A percentile compares a stretch with the other conserved stretches of the same genome.
phyloP scores from a whole-genome alignment of 2,797 vertebrate species.

The Mus spretus region DNA sequence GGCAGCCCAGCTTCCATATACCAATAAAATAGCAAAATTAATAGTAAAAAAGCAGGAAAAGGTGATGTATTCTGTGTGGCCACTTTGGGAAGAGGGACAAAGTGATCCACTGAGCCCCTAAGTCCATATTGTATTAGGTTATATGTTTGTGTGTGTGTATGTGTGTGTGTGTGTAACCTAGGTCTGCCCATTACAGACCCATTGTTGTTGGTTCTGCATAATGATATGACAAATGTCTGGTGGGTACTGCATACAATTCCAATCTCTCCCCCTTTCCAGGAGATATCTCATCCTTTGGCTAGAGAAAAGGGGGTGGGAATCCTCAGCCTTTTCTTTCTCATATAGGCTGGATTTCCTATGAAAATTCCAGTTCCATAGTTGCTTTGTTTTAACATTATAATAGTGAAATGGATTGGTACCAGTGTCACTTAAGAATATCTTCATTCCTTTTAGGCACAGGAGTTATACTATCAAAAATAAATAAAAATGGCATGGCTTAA shows the following conservation, averaged over 20 bases:
- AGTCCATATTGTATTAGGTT: not conserved
- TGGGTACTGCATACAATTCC: no score
- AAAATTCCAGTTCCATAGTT: not conserved
- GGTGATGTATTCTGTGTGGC: not conserved
- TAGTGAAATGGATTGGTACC: not conserved
- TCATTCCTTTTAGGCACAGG: no score
- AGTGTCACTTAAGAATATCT: not conserved
- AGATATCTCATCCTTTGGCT: not conserved
- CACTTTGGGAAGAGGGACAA: not conserved
- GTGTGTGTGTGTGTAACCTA: no score
- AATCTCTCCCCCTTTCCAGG: not conserved
- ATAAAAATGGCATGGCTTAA: slow-evolving; percentile 6
- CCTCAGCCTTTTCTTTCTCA: not conserved
- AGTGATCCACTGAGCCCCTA: no score
- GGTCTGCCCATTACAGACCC: not conserved
- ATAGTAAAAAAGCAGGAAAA: not conserved
- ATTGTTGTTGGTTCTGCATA: not conserved
- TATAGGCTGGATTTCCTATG: not conserved
- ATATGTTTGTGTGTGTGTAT: not conserved
- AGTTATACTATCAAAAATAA: not conserved
- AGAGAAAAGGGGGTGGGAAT: not conserved
- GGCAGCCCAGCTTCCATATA: no score
- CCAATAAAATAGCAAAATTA: not conserved
- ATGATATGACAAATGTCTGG: not conserved
- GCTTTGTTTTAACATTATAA: not conserved